phyloP scores from a whole-genome alignment of 2,113 vertebrate species.

The Pterocles orientalis region DNA sequence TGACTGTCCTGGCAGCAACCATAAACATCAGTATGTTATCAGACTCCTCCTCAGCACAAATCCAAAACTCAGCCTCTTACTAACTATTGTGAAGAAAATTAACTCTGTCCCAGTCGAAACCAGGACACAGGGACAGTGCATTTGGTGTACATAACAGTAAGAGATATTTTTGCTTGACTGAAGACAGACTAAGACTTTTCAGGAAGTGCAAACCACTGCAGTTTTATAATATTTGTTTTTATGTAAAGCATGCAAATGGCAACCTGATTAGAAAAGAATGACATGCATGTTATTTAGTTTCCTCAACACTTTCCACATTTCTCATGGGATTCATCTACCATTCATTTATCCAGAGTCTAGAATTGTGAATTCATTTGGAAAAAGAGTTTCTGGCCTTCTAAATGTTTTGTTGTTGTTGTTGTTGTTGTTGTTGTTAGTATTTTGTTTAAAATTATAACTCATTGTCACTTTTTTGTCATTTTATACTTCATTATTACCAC shows the following conservation, averaged over 20 bases:
- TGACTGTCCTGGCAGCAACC: no score
- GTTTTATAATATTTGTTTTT: not conserved
- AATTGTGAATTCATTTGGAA: not conserved
- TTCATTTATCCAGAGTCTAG: not conserved
- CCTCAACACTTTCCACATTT: not conserved
- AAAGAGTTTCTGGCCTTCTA: not conserved
- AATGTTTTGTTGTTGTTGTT: not conserved
- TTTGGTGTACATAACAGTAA: not conserved
- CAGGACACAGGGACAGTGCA: not conserved
- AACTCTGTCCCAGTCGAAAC: no score
- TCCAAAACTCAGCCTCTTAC: no score
- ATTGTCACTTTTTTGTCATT: fast-evolving
- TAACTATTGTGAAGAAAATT: no score
- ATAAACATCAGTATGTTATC: no score
- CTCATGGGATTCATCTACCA: not conserved
- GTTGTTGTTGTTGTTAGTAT: not conserved
- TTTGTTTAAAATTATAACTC: not conserved
- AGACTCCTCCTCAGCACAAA: no score
- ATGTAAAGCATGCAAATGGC: not conserved
- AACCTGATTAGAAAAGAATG: not conserved
- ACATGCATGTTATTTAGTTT: not conserved
- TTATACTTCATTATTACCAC: not conserved
- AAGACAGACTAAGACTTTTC: not conserved
- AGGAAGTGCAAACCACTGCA: not conserved
- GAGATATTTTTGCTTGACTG: not conserved